A percentile compares a stretch with the other conserved stretches of the same genome.
These are phyloP conservation scores for Zaprionus tsacasi DNA, from an alignment of 1,140 invertebrate genomes.

Conservation along the genomic window DNA sequence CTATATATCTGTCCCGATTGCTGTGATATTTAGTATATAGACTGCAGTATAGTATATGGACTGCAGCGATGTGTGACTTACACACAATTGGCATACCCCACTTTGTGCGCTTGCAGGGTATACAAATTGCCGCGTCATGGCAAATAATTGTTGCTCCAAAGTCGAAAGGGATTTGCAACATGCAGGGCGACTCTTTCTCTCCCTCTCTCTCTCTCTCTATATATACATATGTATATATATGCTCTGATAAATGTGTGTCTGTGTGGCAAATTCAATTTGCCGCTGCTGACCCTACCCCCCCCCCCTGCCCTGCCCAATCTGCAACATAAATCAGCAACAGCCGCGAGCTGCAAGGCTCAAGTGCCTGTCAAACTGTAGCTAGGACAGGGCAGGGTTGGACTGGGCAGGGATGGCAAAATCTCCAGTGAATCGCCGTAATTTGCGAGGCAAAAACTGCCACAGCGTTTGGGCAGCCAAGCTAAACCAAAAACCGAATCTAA, in stretches of 20 bases:
- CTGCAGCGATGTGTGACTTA: no score
- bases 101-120: no score
- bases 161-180: constrained; percentile 18
- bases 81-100: no score
- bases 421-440: constrained; percentile 73
- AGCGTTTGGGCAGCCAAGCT: constrained; percentile 24
- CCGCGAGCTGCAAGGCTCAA: constrained; percentile 16
- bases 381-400: constrained; percentile 5
- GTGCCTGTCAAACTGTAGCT: constrained; percentile 39
- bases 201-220: no score
- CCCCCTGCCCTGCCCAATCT: no score
- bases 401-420: constrained; percentile 35
- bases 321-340: constrained; percentile 46
- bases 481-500: constrained; percentile 10
- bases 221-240: neutral
- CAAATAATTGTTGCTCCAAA: constrained; percentile 11
- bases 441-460: constrained; percentile 58
- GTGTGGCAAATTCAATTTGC: constrained; percentile 32
- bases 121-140: constrained; percentile 17
- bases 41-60: no score
- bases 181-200: neutral
- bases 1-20: no score
- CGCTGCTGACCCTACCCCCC: no score
- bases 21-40: no score
- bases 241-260: no score